These are phyloP conservation scores for Nasonia longicornis DNA, from an alignment of 1,140 invertebrate genomes.

Conservation along the genomic window DNA sequence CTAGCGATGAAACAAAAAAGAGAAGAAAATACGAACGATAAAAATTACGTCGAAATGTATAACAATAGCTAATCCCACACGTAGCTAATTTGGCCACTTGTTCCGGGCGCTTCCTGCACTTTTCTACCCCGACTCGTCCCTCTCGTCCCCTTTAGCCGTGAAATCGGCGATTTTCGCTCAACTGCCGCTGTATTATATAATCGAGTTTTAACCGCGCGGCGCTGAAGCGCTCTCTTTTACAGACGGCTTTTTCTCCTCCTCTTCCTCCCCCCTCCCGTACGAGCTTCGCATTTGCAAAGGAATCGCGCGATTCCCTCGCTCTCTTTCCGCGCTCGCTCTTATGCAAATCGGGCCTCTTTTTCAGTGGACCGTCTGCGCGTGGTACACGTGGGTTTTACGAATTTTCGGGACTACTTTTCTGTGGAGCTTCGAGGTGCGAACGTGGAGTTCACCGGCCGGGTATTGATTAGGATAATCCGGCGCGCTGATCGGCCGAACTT, in stretches of 20 bases:
- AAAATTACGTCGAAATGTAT: background rate
- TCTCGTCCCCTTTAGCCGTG: background rate
- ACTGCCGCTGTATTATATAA: constrained; percentile 15
- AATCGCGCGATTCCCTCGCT: constrained; percentile 7
- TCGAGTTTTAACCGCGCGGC: constrained; percentile 2
- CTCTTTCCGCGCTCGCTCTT: constrained; percentile 2
- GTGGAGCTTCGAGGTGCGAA: constrained; percentile 4
- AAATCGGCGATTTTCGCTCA: constrained; percentile 5
- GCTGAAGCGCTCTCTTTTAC: background rate
- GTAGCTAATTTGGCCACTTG: background rate
- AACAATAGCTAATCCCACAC: background rate
- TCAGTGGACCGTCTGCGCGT: background rate
- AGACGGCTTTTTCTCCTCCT: background rate
- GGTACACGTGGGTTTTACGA: constrained; percentile 24
- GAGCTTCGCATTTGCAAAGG: constrained; percentile 28
- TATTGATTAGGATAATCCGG: constrained; percentile 34
- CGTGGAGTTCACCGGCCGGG: background rate
- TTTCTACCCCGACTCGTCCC: background rate
- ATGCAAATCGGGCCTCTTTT: constrained; percentile 21
- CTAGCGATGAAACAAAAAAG: background rate
- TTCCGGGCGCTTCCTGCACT: background rate
- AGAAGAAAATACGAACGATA: background rate
- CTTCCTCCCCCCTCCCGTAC: background rate
- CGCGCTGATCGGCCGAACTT: constrained; percentile 4
- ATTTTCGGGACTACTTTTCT: constrained; percentile 2